Percentiles rank a stretch among this genome's conserved stretches.
Conservation (phyloP, 2,888 invertebrate species). For the Cybosia mesomella region DNA sequence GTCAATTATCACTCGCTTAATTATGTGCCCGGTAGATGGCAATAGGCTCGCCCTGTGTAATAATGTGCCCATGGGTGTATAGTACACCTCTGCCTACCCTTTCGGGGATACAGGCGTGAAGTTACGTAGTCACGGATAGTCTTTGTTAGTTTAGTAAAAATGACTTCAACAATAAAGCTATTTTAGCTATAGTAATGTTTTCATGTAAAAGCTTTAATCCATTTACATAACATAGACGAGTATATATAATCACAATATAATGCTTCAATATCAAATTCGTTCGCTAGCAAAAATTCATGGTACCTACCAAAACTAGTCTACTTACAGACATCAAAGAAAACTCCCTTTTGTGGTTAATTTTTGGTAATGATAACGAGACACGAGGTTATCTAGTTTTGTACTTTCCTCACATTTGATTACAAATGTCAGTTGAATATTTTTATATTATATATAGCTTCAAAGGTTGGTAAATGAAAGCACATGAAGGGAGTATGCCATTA, state of each 20-base stretch:
- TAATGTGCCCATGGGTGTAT: too few species aligned
- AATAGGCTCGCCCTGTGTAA: too few species aligned
- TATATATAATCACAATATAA: not conserved
- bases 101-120: too few species aligned
- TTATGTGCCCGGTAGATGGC: too few species aligned
- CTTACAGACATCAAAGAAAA: conserved; percentile 30
- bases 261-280: not conserved
- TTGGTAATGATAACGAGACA: conserved; percentile 21
- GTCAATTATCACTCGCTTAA: too few species aligned
- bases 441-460: too few species aligned
- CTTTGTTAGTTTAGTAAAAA: too few species aligned
- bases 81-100: too few species aligned
- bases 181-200: not conserved
- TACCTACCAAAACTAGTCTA: conserved; percentile 9
- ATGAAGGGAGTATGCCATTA: too few species aligned
- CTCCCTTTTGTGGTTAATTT: conserved; percentile 39
- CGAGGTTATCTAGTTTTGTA: conserved; percentile 28
- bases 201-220: conserved; percentile 1
- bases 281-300: not conserved
- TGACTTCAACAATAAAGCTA: not conserved
- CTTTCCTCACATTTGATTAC: conserved; percentile 20
- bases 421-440: not conserved
- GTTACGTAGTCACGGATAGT: too few species aligned
- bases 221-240: not conserved
- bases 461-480: too few species aligned